Percentiles rank a stretch among this genome's conserved stretches.
These are phyloP conservation scores for Crotalus helleri DNA, from an alignment of 2,113 vertebrate species.

Conservation along the genomic window DNA sequence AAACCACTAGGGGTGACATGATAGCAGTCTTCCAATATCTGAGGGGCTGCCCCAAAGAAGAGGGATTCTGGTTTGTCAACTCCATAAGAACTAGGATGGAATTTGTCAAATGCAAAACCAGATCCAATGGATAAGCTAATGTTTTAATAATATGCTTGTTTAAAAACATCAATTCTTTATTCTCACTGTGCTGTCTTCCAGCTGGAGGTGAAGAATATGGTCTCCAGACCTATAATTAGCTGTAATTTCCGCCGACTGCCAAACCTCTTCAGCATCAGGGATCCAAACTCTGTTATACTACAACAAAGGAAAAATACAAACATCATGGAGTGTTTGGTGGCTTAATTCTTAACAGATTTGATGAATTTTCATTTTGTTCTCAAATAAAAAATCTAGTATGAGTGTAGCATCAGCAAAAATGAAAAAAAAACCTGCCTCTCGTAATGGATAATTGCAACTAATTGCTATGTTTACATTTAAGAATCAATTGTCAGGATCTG, in stretches of 20 bases:
- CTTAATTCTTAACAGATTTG: not conserved
- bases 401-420: not conserved
- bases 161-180: not conserved
- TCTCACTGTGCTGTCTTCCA: slow-evolving; percentile 91
- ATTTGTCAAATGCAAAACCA: not conserved
- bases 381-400: not conserved
- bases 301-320: slow-evolving; percentile 38
- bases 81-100: not conserved
- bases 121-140: not conserved
- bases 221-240: slow-evolving; percentile 81
- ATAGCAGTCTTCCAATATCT: too few species aligned
- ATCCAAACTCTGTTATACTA: slow-evolving; percentile 98
- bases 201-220: slow-evolving; percentile 69
- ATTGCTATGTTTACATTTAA: too few species aligned
- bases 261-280: slow-evolving; percentile 86
- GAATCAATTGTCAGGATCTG: too few species aligned
- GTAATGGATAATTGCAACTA: not conserved
- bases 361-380: not conserved
- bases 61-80: not conserved
- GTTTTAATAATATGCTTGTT: not conserved
- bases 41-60: not conserved
- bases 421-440: not conserved
- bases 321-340: not conserved
- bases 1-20: too few species aligned
- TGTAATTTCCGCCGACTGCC: slow-evolving; percentile 91